Percentiles rank a stretch among this genome's conserved stretches.
phyloP scores from a whole-genome alignment of 2,113 vertebrate genomes.

The Catharus minimus region DNA sequence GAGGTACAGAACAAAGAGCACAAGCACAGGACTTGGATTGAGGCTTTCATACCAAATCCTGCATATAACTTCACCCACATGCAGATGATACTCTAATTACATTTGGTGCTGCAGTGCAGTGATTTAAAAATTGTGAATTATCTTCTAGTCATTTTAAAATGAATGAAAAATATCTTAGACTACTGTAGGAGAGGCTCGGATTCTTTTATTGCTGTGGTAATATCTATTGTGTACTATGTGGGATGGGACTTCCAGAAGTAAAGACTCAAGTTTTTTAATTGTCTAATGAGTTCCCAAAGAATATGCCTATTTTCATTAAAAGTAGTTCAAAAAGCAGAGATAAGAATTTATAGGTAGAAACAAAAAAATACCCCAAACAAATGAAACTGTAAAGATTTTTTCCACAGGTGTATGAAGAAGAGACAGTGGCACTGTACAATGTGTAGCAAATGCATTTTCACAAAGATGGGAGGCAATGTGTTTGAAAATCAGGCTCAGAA shows the following conservation, averaged over 20 bases:
- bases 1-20: neutral
- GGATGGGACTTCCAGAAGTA: neutral
- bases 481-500: neutral
- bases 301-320: neutral
- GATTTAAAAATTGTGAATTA: neutral
- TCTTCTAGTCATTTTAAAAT: neutral
- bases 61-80: neutral
- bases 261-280: neutral
- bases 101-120: neutral
- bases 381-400: neutral
- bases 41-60: neutral
- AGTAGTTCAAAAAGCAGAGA: neutral
- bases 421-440: neutral
- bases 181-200: neutral
- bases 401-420: neutral
- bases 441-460: neutral
- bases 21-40: neutral
- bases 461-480: neutral
- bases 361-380: neutral
- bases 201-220: neutral
- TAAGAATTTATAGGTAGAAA: neutral
- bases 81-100: neutral
- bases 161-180: neutral
- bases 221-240: neutral
- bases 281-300: neutral